phyloP scores from a whole-genome alignment of 2,797 vertebrate genomes.

The Melanotaenia parkinsoni region DNA sequence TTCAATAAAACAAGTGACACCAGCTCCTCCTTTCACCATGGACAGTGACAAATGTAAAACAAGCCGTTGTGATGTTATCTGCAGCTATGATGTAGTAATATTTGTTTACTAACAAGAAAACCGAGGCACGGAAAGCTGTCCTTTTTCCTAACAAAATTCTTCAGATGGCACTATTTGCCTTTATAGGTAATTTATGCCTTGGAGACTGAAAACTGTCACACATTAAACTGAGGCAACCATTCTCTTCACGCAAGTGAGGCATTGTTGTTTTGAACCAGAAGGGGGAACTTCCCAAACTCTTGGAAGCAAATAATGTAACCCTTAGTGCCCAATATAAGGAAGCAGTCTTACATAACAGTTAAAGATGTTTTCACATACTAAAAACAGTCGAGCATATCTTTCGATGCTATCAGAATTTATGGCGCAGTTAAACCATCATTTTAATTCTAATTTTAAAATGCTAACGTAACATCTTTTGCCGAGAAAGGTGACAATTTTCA shows the following conservation, averaged over 20 bases:
- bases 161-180: too few relatives aligned
- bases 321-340: neutral
- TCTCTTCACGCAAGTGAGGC: neutral
- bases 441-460: conserved; percentile 19
- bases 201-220: neutral
- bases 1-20: too few relatives aligned
- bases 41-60: too few relatives aligned
- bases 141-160: too few relatives aligned
- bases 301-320: neutral
- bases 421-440: conserved; percentile 30
- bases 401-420: neutral
- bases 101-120: too few relatives aligned
- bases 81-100: too few relatives aligned
- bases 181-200: too few relatives aligned
- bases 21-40: too few relatives aligned
- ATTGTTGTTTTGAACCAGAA: neutral
- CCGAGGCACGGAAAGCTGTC: too few relatives aligned
- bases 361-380: neutral
- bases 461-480: conserved; percentile 38
- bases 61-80: too few relatives aligned
- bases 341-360: too few relatives aligned
- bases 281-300: neutral
- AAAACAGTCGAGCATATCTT: neutral
- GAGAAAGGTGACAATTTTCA: conserved; percentile 46
- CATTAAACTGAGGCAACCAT: too few relatives aligned